Evolutionary conservation across 2,888 invertebrate genomes (phyloP).

Genomic region (Sarcophaga subvicina): DNA sequence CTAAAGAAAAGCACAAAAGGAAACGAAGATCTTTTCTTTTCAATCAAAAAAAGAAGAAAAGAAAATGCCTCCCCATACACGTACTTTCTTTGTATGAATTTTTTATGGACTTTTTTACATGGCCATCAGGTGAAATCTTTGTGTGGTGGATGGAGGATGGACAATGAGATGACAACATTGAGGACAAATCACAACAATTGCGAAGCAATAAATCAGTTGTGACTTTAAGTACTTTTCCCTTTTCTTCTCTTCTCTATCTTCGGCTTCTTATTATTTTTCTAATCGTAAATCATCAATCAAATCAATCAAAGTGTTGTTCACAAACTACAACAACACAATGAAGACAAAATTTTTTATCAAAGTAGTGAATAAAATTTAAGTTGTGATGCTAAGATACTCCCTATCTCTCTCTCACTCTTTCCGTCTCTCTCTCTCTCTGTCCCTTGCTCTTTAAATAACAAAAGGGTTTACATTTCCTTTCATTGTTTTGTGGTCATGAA

Average conservation of each 20-base stretch:
- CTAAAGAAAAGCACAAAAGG: conserved; percentile 7
- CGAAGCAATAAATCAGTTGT: conserved; percentile 71
- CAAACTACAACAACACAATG: conserved; percentile 1
- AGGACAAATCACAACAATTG: conserved; percentile 64
- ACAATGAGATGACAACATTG: conserved; percentile 10
- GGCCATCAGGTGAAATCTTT: neutral
- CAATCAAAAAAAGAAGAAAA: conserved; percentile 17
- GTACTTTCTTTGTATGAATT: conserved; percentile 2
- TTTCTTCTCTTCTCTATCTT: neutral
- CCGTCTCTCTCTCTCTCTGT: no score
- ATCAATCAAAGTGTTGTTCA: conserved; percentile 69
- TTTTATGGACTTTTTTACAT: neutral
- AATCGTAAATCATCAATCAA: conserved; percentile 72
- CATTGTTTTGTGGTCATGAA: neutral
- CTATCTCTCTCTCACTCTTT: no score
- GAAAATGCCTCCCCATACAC: neutral
- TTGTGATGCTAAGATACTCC: no score
- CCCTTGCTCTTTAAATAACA: neutral
- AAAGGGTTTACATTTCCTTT: neutral
- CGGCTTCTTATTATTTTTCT: conserved; percentile 33
- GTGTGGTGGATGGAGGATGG: neutral
- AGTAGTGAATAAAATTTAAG: no score
- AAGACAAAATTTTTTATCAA: neutral
- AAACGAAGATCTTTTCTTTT: neutral
- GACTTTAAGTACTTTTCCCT: conserved; percentile 48